Percentiles rank a stretch among this genome's conserved stretches.
phyloP scores from a whole-genome alignment of 2,888 invertebrate species.

The Ptilodon capucinus region DNA sequence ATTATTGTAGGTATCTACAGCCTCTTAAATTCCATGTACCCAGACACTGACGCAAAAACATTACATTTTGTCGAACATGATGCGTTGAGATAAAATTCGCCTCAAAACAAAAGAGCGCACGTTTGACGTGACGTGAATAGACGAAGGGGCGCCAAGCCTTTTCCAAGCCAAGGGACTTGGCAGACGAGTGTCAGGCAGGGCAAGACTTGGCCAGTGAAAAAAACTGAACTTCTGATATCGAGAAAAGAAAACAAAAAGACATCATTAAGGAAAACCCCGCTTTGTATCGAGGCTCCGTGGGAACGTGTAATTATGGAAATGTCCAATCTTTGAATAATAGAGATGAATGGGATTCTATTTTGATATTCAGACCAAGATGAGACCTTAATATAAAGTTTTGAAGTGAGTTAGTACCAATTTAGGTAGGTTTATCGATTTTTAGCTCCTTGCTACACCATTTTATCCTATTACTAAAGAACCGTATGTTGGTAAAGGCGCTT shows the following conservation, averaged over 20 bases:
- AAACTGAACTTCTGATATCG: too few relatives aligned
- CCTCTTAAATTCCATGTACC: conserved; percentile 19
- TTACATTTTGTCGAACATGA: conserved; percentile 42
- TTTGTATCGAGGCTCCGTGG: conserved; percentile 22
- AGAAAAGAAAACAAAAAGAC: conserved; percentile 22
- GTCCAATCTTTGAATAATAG: conserved; percentile 20
- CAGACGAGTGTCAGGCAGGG: not conserved
- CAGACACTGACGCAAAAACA: conserved; percentile 28
- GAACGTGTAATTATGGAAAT: conserved; percentile 30
- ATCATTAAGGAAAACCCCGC: conserved; percentile 21
- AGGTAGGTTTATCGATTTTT: too few relatives aligned
- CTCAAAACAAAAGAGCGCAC: conserved; percentile 34
- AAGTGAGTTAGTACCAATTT: too few relatives aligned
- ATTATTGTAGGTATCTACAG: too few relatives aligned
- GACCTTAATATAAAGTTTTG: not conserved
- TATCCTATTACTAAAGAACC: too few relatives aligned
- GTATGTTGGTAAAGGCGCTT: too few relatives aligned
- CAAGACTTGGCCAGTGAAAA: not conserved
- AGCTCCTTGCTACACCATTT: too few relatives aligned
- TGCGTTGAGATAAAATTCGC: conserved; percentile 36
- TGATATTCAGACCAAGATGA: conserved; percentile 18
- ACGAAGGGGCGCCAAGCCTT: conserved; percentile 6
- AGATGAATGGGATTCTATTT: conserved; percentile 14
- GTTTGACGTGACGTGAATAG: conserved; percentile 39
- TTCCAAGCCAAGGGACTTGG: not conserved